Conservation (phyloP, 2,113 vertebrate genomes). For the Oophaga pumilio region DNA sequence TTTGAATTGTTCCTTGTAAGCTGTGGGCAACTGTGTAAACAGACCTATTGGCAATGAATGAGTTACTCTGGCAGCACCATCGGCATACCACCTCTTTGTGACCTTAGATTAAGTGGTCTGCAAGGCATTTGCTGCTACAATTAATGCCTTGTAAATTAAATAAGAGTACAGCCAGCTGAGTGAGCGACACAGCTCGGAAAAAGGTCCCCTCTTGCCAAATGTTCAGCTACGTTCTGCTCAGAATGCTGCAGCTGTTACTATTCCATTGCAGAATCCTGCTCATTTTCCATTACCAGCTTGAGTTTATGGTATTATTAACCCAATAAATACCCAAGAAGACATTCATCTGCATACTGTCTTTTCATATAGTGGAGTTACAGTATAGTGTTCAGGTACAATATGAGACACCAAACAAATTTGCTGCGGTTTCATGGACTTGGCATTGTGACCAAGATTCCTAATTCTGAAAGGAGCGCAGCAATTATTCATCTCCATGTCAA, state of each 20-base stretch:
- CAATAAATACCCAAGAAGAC: background rate
- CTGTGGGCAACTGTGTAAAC: conserved; percentile 4
- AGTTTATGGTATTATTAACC: conserved; percentile 35
- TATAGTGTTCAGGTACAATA: background rate
- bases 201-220: conserved; percentile 30
- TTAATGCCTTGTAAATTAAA: conserved; percentile 55
- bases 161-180: conserved; percentile 46
- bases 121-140: conserved; percentile 40
- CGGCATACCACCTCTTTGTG: conserved; percentile 36
- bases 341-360: background rate
- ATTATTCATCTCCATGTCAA: conserved; percentile 17
- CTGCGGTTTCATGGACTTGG: background rate
- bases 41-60: conserved; percentile 13
- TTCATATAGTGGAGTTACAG: background rate
- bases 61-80: conserved; percentile 22
- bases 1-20: background rate
- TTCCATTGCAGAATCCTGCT: conserved; percentile 26
- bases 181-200: conserved; percentile 40
- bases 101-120: conserved; percentile 47
- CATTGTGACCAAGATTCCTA: conserved; percentile 1
- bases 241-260: conserved; percentile 52
- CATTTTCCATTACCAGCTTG: conserved; percentile 17
- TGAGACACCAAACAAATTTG: background rate
- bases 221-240: conserved; percentile 37
- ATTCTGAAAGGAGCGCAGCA: conserved; percentile 3